Conservation (phyloP, 2,888 invertebrate genomes). For the Drepanosiphum platanoidis region DNA sequence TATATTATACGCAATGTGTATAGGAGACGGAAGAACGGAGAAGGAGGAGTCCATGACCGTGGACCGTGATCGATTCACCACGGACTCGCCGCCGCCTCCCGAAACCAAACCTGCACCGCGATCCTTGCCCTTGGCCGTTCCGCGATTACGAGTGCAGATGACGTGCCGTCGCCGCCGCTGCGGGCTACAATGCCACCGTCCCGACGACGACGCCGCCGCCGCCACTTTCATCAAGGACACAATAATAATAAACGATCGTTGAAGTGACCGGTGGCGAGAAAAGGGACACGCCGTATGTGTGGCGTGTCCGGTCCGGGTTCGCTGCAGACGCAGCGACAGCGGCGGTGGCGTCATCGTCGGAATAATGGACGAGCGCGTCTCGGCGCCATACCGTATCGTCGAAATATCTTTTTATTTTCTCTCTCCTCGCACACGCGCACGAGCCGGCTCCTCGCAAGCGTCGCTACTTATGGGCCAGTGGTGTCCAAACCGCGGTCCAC, state of each 20-base stretch:
- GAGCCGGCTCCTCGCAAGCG: too few relatives aligned
- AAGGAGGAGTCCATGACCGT: conserved; percentile 9
- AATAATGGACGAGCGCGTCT: not conserved
- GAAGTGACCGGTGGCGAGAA: not conserved
- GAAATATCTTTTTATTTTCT: too few relatives aligned
- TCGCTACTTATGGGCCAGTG: too few relatives aligned
- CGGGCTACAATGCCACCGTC: too few relatives aligned
- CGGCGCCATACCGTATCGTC: conserved; percentile 14
- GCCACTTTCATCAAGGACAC: not conserved
- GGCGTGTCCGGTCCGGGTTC: not conserved
- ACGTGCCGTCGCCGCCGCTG: not conserved
- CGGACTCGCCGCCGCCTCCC: conserved; percentile 8
- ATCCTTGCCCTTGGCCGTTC: conserved; percentile 38
- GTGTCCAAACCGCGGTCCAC: too few relatives aligned
- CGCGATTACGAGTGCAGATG: not conserved
- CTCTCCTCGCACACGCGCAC: not conserved
- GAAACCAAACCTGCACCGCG: not conserved
- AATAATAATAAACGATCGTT: too few relatives aligned
- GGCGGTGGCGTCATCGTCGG: not conserved
- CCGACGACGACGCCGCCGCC: not conserved
- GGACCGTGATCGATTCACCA: conserved; percentile 36
- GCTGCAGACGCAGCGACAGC: not conserved
- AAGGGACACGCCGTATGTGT: conserved; percentile 13
- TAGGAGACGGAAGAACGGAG: too few relatives aligned
- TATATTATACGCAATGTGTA: too few relatives aligned